Base-by-base conservation (phyloP, 2,113 vertebrate species). In the Melospiza georgiana region DNA sequence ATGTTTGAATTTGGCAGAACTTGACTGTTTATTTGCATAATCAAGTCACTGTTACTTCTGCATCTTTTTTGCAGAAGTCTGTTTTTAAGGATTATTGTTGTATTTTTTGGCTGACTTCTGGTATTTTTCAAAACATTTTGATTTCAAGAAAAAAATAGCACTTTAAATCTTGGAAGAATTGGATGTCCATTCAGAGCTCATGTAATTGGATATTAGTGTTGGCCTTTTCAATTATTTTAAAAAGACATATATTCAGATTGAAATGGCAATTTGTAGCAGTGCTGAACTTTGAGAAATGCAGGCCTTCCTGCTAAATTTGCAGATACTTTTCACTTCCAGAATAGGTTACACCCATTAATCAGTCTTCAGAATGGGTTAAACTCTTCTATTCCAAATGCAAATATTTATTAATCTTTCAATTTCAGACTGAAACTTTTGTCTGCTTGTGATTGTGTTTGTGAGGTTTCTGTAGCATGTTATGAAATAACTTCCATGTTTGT, bases 1-100 rank as follows among this genome's bases (percentile, higher is more conserved):
- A 96, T 97, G 93, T 96, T 91, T 77, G 55, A 89, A 41, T 88
- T 30, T 94, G 94, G 94, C 89, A 94, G 68, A 78, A 54, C 11
- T 51, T 33, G 33, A 57, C n/a, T 90, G 61, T 95, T 91, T 92
- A 78, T 96, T 94, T 86, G 67, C 76, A 90, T 94, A 94, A 88
- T 88, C 89, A 87, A 89, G 54, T 72, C 82, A 67, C 74, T 91
- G 81, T 96, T 94, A 82, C 93, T 95, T 81, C 86, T 94, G 77
- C 72, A 37, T 89, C 86, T 85, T 78, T 90, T 92, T 72, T 57
- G 15, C 44, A 80, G 74, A 52, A 48, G 66, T 76, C 65, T 87
- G 35, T 62, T 86, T 46, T 86, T 76, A 54, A 73, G 24, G 52
- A 75, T 82, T 93, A 71, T 79, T 93, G 61, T 48, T 75, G 75